These are phyloP conservation scores for Macquaria ambigua DNA, from an alignment of 2,113 vertebrate genomes.

Conservation along the genomic window DNA sequence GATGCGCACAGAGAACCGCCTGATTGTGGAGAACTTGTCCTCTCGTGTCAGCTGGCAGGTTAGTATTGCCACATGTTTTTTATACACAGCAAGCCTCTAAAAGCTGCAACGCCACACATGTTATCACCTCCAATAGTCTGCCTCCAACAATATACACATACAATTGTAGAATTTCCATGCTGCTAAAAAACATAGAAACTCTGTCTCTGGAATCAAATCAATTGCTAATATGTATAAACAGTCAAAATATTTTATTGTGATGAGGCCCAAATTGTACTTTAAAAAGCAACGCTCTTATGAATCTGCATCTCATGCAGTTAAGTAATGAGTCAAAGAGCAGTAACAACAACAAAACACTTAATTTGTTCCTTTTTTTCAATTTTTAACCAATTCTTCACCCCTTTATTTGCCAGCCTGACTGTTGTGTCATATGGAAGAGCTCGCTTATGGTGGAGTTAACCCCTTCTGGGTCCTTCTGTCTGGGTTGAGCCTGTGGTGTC, in stretches of 20 bases:
- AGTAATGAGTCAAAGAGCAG: slow-evolving; percentile 50
- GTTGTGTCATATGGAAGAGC: slow-evolving; percentile 92
- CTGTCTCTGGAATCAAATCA: slow-evolving; percentile 5
- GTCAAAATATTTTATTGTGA: slow-evolving; percentile 1
- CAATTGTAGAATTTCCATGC: slow-evolving; percentile 28
- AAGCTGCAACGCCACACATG: slow-evolving; percentile 38
- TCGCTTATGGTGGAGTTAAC: slow-evolving; percentile 99
- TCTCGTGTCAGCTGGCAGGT: slow-evolving; percentile 99
- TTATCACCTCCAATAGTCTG: slow-evolving; percentile 40
- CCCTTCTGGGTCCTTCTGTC: slow-evolving; percentile 99
- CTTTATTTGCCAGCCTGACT: slow-evolving; percentile 99
- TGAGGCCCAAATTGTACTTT: slow-evolving; percentile 38
- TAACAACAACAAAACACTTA: slow-evolving; percentile 57
- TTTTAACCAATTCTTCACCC: slow-evolving; percentile 99
- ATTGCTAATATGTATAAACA: slow-evolving; percentile 41
- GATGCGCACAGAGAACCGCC: slow-evolving; percentile 95
- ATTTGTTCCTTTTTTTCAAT: slow-evolving; percentile 79
- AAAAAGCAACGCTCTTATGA: slow-evolving; percentile 13
- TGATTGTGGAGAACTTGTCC: slow-evolving; percentile 96
- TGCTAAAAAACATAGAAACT: slow-evolving; percentile 46
- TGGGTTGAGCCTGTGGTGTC: slow-evolving; percentile 97
- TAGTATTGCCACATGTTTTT: slow-evolving; percentile 74
- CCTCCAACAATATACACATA: slow-evolving; percentile 63
- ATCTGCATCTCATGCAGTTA: slow-evolving; percentile 58
- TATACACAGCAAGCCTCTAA: slow-evolving; percentile 26